phyloP scores from a whole-genome alignment of 2,113 vertebrate species.

The Nicator chloris region DNA sequence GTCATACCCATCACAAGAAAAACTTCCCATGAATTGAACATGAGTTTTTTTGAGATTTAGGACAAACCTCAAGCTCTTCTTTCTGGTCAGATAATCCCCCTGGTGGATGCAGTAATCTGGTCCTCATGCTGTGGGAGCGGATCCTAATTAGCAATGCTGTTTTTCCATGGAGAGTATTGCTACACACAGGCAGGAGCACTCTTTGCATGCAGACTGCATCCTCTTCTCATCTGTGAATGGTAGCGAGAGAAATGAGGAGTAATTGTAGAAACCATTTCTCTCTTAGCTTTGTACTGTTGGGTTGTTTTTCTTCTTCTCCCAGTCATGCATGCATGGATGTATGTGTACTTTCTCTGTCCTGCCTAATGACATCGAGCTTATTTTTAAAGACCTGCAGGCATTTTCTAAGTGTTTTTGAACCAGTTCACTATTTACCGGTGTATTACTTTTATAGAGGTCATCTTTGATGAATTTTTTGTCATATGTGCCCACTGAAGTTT shows the following conservation, averaged over 20 bases:
- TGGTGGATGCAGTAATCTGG: background rate
- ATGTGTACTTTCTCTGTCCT: background rate
- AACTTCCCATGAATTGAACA: background rate
- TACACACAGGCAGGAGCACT: background rate
- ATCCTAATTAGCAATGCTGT: background rate
- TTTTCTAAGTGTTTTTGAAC: background rate
- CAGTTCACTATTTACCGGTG: conserved; percentile 10
- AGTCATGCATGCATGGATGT: background rate
- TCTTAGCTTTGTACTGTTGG: background rate
- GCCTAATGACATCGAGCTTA: background rate
- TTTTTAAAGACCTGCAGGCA: background rate
- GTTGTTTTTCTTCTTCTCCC: background rate
- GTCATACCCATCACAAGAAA: background rate
- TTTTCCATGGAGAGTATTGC: background rate
- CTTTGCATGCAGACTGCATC: background rate
- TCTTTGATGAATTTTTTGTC: conserved; percentile 72
- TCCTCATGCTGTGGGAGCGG: accelerated
- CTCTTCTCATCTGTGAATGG: background rate
- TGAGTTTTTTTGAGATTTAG: background rate
- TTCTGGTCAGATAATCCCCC: background rate
- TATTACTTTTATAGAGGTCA: conserved; percentile 61
- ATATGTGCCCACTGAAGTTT: conserved; percentile 64
- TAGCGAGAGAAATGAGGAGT: background rate
- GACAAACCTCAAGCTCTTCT: background rate
- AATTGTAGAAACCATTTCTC: background rate